A percentile compares a stretch with the other conserved stretches of the same genome.
Conservation (phyloP, 2,888 invertebrate genomes). For the Cerceris rybyensis region DNA sequence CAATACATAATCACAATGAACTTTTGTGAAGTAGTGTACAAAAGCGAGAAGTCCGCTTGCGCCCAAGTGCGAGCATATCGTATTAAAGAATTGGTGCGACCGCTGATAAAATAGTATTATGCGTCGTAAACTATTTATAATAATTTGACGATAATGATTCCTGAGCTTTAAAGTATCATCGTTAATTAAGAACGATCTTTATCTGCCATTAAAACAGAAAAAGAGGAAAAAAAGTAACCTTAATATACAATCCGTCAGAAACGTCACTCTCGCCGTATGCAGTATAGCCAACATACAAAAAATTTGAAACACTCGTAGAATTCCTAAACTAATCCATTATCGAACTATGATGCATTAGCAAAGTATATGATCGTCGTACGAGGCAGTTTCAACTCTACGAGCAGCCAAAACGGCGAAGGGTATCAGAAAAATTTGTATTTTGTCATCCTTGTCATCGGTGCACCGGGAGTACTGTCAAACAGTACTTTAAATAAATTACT, state of each 20-base stretch:
- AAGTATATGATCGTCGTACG: not conserved
- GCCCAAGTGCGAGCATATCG: not conserved
- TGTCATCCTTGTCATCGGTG: slow-evolving; percentile 68
- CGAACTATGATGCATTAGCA: slow-evolving; percentile 10
- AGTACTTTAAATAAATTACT: slow-evolving; percentile 44
- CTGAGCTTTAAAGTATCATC: slow-evolving; percentile 11
- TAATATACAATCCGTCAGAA: slow-evolving; percentile 18
- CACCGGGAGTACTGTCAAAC: slow-evolving; percentile 68
- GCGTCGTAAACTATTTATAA: slow-evolving; percentile 7
- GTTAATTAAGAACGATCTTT: slow-evolving; percentile 20
- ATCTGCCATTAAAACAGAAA: slow-evolving; percentile 13
- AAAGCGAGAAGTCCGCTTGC: not conserved
- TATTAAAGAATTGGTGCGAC: slow-evolving; percentile 7
- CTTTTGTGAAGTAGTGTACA: slow-evolving; percentile 7
- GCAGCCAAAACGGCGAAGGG: slow-evolving; percentile 30
- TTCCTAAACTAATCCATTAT: slow-evolving; percentile 53
- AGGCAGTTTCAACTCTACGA: slow-evolving; percentile 49
- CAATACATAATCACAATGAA: not conserved
- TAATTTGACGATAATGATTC: not conserved
- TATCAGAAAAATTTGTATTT: slow-evolving; percentile 62
- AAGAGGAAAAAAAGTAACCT: slow-evolving; percentile 30
- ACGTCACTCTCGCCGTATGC: slow-evolving; percentile 36
- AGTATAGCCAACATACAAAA: slow-evolving; percentile 47
- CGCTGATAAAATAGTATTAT: slow-evolving; percentile 11
- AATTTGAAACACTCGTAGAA: not conserved